Base-by-base conservation (phyloP, 1,140 invertebrate genomes). In the Colletes latitarsis region DNA sequence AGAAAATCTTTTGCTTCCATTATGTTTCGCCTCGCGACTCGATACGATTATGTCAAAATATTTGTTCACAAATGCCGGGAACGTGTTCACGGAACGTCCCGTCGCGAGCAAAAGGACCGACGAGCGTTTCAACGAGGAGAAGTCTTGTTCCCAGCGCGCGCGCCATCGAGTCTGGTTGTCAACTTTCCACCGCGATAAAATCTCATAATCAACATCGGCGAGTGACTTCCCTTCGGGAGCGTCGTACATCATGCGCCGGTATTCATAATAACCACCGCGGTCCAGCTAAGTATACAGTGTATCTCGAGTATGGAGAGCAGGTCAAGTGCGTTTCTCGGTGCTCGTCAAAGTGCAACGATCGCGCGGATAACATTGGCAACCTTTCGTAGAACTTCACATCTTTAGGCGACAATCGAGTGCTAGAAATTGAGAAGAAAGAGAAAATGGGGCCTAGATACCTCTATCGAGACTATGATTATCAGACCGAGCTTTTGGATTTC, bases 161-260 rank as follows among this genome's bases (percentile, higher is more conserved):
- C 30, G 30, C 30, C 30, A 30, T 30, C 30, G 49, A 39, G 63
- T 21, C 52, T 12, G 64, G 43, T 60, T 77, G 75, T 77, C 75
- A 77, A 69, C 75, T 77, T 77, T 77, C 75, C 66, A 77, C 17
- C 60, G 53, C 14, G 75, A 77, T 77, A 70, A 77, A 77, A 77
- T 77, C 75, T 77, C 21, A 66, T 68, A 60, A 77, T 77, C 75
- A 68, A 67, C 55, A 70, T 77, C 43, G 66, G 66, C 75, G 75
- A 70, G 60, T 60, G 75, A 43, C 75, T 58, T 30, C 64, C 64
- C 75, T 60, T 60, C 74, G 19, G 74, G 55, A 69, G 75, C 66
- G 55, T 77, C 75, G 66, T 77, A 77, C 75, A 77, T 77, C 75
- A 77, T 41, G 10, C 75, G 64, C 30, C 15, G 53, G 14, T 69